Conservation (phyloP, 1,140 invertebrate genomes). For the Samia ricini region DNA sequence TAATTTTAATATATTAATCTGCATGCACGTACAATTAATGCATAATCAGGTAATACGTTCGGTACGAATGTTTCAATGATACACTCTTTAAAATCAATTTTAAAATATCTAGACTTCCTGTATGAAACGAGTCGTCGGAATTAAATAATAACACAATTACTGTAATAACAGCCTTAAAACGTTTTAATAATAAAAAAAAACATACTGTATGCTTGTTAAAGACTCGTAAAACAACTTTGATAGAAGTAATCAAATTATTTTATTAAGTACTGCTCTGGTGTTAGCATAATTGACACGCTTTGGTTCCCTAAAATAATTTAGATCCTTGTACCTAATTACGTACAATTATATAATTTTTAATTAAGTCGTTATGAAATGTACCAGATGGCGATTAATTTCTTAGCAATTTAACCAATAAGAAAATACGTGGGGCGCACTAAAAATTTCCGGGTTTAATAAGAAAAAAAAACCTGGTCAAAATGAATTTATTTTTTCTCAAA, state of each 20-base stretch:
- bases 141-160: not conserved
- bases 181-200: not conserved
- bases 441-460: no score
- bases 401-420: not conserved
- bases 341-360: not conserved
- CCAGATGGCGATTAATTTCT: not conserved
- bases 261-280: not conserved
- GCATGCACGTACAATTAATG: no score
- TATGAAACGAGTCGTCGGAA: not conserved
- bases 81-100: no score
- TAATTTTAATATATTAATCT: no score
- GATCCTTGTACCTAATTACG: not conserved
- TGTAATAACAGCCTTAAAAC: not conserved
- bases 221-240: not conserved
- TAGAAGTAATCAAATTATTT: not conserved
- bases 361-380: not conserved
- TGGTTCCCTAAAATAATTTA: not conserved
- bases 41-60: no score
- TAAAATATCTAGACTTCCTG: no score
- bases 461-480: no score
- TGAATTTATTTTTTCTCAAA: no score
- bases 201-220: not conserved
- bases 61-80: no score
- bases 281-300: not conserved
- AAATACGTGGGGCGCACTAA: no score